These are phyloP conservation scores for Microcebus murinus DNA, from an alignment of 2,113 vertebrate species.

Conservation along the genomic window DNA sequence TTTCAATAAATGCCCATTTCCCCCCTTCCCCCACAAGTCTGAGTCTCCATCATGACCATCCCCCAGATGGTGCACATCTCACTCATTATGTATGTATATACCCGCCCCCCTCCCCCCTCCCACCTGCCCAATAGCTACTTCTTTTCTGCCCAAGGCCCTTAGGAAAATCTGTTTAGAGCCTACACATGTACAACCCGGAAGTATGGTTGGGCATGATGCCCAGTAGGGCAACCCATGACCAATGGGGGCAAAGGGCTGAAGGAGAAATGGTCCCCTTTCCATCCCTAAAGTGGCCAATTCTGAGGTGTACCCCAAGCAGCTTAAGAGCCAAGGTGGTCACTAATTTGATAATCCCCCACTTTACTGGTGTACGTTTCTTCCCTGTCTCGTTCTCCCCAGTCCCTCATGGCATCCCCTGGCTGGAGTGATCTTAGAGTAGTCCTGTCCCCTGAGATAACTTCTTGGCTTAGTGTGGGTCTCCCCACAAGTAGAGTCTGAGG, in stretches of 20 bases:
- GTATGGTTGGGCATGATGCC: not conserved
- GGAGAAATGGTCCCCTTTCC: not conserved
- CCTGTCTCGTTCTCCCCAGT: not conserved
- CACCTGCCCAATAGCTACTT: not conserved
- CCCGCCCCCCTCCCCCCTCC: no score
- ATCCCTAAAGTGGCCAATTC: not conserved
- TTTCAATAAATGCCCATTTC: no score
- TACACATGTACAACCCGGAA: not conserved
- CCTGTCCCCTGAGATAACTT: not conserved
- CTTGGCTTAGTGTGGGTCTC: constrained; percentile 1
- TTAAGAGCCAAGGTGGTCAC: not conserved
- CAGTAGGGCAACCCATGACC: not conserved
- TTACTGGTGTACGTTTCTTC: not conserved
- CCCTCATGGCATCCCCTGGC: not conserved
- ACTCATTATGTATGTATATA: no score
- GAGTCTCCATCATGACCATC: no score
- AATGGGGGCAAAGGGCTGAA: not conserved
- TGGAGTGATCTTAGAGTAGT: not conserved
- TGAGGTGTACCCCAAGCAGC: not conserved
- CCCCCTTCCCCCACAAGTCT: no score
- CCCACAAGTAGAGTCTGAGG: not conserved
- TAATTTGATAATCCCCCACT: not conserved
- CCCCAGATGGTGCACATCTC: no score
- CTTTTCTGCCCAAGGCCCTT: not conserved
- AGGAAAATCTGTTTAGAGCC: not conserved